Percentiles rank a stretch among this genome's conserved stretches.
Evolutionary conservation across 2,113 vertebrate genomes (phyloP).

Genomic region (Cyphomyrus discorhynchus): DNA sequence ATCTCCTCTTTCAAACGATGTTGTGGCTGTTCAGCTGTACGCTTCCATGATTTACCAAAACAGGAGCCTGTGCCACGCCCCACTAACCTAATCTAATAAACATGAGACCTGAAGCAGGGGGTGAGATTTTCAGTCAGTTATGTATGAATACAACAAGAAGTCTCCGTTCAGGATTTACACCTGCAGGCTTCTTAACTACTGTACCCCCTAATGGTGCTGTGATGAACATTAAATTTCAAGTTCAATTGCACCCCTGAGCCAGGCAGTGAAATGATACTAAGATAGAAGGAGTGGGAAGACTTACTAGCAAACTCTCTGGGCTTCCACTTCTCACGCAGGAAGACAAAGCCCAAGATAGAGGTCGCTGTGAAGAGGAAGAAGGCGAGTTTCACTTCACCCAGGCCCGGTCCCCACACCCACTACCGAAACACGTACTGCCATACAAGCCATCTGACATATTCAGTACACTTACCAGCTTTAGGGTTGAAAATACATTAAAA

Average conservation of each 20-base stretch:
- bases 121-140: neutral
- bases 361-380: constrained; percentile 65
- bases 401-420: neutral
- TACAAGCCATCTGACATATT: neutral
- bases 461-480: neutral
- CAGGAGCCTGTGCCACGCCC: neutral
- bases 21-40: neutral
- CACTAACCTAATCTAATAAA: neutral
- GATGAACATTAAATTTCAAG: neutral
- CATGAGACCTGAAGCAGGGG: neutral
- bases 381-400: neutral
- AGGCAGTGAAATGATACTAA: neutral
- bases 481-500: neutral
- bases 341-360: constrained; percentile 88
- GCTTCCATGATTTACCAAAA: neutral
- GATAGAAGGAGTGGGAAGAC: constrained; percentile 38
- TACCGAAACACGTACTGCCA: neutral
- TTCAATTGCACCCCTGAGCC: neutral
- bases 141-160: neutral
- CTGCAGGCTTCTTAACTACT: neutral
- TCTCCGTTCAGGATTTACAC: neutral
- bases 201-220: neutral
- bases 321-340: constrained; percentile 88
- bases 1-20: neutral
- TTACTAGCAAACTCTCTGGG: constrained; percentile 87